Percentiles rank a stretch among this genome's conserved stretches.
Conservation (phyloP, 2,888 invertebrate genomes). For the Leucophenga maculata region DNA sequence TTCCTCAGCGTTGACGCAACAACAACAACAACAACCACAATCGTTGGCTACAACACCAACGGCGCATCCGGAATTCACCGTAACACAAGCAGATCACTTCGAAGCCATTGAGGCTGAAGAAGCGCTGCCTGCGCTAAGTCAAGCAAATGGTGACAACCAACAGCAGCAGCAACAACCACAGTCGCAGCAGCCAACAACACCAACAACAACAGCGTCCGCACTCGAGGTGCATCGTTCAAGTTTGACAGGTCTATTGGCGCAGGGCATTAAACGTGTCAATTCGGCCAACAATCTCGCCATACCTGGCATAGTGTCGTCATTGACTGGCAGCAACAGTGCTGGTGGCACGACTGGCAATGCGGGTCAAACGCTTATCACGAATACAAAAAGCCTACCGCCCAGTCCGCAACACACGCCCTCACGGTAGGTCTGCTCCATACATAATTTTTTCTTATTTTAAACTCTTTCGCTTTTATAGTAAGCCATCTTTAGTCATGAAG, state of each 20-base stretch:
- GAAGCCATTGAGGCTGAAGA: slow-evolving; percentile 49
- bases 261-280: slow-evolving; percentile 80
- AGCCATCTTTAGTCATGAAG: slow-evolving; percentile 76
- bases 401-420: slow-evolving; percentile 84
- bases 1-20: slow-evolving; percentile 42
- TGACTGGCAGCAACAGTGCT: slow-evolving; percentile 57
- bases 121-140: slow-evolving; percentile 32
- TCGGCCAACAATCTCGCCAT: slow-evolving; percentile 80
- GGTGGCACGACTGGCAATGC: slow-evolving; percentile 20
- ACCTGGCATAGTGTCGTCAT: slow-evolving; percentile 75
- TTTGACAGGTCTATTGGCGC: slow-evolving; percentile 72
- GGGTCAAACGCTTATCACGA: slow-evolving; percentile 30
- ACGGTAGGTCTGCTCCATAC: slow-evolving; percentile 61
- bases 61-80: slow-evolving; percentile 72
- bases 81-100: slow-evolving; percentile 69
- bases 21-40: slow-evolving; percentile 4
- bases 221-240: slow-evolving; percentile 68
- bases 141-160: not conserved
- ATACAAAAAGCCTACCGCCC: slow-evolving; percentile 81
- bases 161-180: slow-evolving; percentile 29
- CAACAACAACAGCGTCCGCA: slow-evolving; percentile 31
- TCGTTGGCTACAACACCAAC: slow-evolving; percentile 35
- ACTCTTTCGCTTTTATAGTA: too few relatives aligned
- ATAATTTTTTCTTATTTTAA: not conserved
- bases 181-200: slow-evolving; percentile 1